Evolutionary conservation across 2,113 vertebrate species (phyloP).

Genomic region (Ahaetulla prasina): DNA sequence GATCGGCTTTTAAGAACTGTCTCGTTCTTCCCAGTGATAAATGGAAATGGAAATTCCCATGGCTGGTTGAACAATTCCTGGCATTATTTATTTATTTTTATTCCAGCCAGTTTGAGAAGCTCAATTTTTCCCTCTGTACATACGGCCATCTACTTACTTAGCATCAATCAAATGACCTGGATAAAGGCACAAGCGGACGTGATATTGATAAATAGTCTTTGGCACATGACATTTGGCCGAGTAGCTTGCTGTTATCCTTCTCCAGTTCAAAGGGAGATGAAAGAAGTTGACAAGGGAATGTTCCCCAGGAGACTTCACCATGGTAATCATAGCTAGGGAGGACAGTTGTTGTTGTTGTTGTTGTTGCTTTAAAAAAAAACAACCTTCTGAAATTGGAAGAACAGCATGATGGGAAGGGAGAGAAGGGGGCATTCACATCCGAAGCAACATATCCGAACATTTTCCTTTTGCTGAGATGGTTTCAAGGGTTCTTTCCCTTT

Average conservation of each 20-base stretch:
- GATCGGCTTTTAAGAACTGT: not conserved
- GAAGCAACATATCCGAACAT: constrained; percentile 62
- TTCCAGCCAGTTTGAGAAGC: constrained; percentile 66
- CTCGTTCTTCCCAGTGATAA: constrained; percentile 17
- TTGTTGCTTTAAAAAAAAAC: not conserved
- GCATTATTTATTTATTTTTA: constrained; percentile 17
- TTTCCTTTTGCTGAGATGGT: constrained; percentile 36
- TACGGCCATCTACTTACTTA: constrained; percentile 62
- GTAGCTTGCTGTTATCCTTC: constrained; percentile 42
- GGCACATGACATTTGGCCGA: constrained; percentile 16
- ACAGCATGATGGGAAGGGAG: constrained; percentile 18
- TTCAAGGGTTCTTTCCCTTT: not conserved
- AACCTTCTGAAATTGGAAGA: not conserved
- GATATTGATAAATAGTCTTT: constrained; percentile 20
- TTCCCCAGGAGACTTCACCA: constrained; percentile 51
- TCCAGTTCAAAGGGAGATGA: constrained; percentile 57
- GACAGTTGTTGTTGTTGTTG: not conserved
- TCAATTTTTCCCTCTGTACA: constrained; percentile 76
- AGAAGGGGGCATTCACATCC: constrained; percentile 30
- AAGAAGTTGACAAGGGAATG: constrained; percentile 65
- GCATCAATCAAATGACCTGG: constrained; percentile 63
- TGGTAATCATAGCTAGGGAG: not conserved
- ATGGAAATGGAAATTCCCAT: constrained; percentile 4
- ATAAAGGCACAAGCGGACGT: constrained; percentile 43
- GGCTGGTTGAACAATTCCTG: constrained; percentile 9